phyloP scores from a whole-genome alignment of 1,140 invertebrate species.

The Penaeus chinensis region DNA sequence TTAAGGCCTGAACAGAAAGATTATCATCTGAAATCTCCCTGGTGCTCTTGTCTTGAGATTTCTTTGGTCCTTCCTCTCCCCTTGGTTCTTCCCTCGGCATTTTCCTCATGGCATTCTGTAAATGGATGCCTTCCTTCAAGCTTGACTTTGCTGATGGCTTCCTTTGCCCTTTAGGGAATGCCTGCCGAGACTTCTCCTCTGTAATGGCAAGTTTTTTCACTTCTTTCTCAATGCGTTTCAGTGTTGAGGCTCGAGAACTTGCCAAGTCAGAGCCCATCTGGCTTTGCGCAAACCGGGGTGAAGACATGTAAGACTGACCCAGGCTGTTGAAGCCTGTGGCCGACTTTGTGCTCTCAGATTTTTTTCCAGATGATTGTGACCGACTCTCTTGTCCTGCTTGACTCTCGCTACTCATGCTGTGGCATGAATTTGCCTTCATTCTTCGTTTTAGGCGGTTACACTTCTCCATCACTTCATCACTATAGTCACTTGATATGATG shows the following conservation, averaged over 20 bases:
- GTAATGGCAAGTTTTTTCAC: constrained; percentile 32
- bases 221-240: constrained; percentile 43
- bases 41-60: neutral
- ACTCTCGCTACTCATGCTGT: neutral
- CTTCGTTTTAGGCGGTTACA: neutral
- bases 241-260: constrained; percentile 44
- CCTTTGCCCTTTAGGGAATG: neutral
- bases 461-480: neutral
- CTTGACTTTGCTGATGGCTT: neutral
- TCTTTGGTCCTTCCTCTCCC: constrained; percentile 28
- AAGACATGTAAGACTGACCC: constrained; percentile 31
- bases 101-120: neutral
- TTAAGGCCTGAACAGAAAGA: neutral
- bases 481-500: constrained; percentile 45
- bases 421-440: neutral
- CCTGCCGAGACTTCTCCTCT: constrained; percentile 37
- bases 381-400: constrained; percentile 29
- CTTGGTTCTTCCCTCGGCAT: constrained; percentile 13
- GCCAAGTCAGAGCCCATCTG: constrained; percentile 38
- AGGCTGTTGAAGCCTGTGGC: neutral
- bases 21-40: constrained; percentile 6
- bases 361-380: constrained; percentile 7
- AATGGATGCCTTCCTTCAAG: neutral
- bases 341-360: neutral
- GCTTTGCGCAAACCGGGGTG: constrained; percentile 28